Conservation (phyloP, 2,888 invertebrate genomes). For the Acrobasis suavella region DNA sequence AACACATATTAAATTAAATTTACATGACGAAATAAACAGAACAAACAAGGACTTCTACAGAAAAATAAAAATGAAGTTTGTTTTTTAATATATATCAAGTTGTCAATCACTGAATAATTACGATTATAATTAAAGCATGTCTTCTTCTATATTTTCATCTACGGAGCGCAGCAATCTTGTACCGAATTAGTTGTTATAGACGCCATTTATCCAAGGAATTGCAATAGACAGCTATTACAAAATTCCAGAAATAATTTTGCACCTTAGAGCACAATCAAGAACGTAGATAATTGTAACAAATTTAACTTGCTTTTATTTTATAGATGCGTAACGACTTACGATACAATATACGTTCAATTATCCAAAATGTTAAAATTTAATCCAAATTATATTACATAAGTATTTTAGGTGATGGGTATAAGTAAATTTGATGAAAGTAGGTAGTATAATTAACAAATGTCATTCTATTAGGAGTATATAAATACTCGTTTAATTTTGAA, state of each 20-base stretch:
- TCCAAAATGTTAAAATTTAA: neutral
- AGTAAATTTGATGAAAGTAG: too few species aligned
- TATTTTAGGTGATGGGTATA: too few species aligned
- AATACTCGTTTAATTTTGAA: too few species aligned
- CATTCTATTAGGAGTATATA: too few species aligned
- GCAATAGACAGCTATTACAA: constrained; percentile 14
- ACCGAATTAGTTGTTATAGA: constrained; percentile 16
- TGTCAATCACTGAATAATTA: too few species aligned
- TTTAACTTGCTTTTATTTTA: neutral
- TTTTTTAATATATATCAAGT: too few species aligned
- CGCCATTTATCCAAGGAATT: constrained; percentile 11
- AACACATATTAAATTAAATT: too few species aligned
- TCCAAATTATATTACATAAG: too few species aligned
- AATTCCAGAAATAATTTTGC: constrained; percentile 13
- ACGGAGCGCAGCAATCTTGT: constrained; percentile 1
- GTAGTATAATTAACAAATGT: too few species aligned
- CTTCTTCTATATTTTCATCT: constrained; percentile 9
- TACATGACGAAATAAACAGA: too few species aligned
- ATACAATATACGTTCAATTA: neutral
- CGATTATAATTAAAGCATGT: neutral
- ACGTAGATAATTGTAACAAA: neutral
- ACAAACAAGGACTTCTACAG: too few species aligned
- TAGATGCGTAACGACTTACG: neutral
- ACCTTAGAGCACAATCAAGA: constrained; percentile 1
- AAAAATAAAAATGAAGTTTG: too few species aligned